Conservation (phyloP, 2,797 vertebrate species). For the Euphonia xanthogaster region DNA sequence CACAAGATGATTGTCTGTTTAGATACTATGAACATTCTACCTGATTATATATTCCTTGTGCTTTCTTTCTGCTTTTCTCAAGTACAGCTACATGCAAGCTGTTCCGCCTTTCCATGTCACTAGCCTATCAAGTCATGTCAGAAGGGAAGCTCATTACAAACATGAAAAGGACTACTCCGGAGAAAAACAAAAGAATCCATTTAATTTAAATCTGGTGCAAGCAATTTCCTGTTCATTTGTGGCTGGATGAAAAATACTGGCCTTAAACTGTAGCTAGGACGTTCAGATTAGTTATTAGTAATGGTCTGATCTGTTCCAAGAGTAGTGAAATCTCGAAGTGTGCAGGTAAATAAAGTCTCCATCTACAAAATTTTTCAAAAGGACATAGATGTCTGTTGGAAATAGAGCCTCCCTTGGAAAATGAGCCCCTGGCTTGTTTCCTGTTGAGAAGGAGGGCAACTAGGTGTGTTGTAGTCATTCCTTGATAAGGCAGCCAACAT, state of each 20-base stretch:
- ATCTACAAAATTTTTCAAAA: background rate
- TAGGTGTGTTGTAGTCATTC: background rate
- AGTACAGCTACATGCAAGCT: background rate
- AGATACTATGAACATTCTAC: background rate
- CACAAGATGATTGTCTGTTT: background rate
- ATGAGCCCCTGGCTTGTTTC: background rate
- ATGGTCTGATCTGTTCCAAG: background rate
- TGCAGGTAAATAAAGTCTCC: background rate
- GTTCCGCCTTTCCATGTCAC: background rate
- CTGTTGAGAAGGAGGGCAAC: background rate
- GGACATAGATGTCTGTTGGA: background rate
- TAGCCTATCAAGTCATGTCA: background rate
- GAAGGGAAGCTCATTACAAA: background rate
- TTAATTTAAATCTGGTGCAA: background rate
- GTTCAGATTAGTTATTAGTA: background rate
- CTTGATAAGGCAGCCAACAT: background rate
- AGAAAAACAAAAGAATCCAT: background rate
- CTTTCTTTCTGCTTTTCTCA: background rate
- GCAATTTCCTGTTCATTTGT: background rate
- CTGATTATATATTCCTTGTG: background rate
- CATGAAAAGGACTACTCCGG: rapidly evolving
- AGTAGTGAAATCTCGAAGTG: background rate
- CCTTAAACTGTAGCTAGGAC: background rate
- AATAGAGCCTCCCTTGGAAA: background rate
- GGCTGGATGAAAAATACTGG: background rate